Evolutionary conservation across 2,113 vertebrate genomes (phyloP), one percentile per base, ranked within the genome.

Genomic region (Erpornis zantholeuca): DNA sequence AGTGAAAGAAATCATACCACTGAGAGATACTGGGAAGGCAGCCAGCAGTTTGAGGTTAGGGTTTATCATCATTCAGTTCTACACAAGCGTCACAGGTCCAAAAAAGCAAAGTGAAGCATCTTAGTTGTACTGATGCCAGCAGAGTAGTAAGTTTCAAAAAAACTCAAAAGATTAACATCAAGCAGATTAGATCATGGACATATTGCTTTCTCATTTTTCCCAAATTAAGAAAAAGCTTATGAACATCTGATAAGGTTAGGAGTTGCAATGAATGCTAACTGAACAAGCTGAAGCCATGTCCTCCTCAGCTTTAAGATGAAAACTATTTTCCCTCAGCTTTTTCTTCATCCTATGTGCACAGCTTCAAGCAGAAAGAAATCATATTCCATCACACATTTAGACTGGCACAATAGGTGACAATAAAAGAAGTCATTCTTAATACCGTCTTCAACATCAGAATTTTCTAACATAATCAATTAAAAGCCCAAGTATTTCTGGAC

Each of bases 1-100:
- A 83, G 47, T 40, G 33, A 68, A 83, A 91, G 44, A 69, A 90
- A 88, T 78, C 33, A 28, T 11, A 28, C 22, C 38, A 52, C 31
- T 49, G 57, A 61, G 47, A 85, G 59, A 69, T 66, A 71, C 64
- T 40, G 76, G 86, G 91, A 87, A 89, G 28, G 57, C 80, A 86
- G 86, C 40, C 73, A 89, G 65, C 73, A 89, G 65, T 20, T 52
- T 35, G 42, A 94, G 63, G 68, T 57, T 29, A 85, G 68, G 18
- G 79, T 77, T 95, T 92, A 90, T 92, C 87, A 86, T 29, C 42
- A 27, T 31, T 65, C 63, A 31, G 64, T 59, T 52, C 66, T 36
- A 5, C 7, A 5, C 11, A n/a, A 66, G 64, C 0, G 0, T 36
- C 56, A 54, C 15, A 24, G 63, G 78, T 87, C 54, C 40, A 45